A percentile compares a stretch with the other conserved stretches of the same genome.
Conservation (phyloP, 2,797 vertebrate genomes). For the Gymnoscopelus microlampas region DNA sequence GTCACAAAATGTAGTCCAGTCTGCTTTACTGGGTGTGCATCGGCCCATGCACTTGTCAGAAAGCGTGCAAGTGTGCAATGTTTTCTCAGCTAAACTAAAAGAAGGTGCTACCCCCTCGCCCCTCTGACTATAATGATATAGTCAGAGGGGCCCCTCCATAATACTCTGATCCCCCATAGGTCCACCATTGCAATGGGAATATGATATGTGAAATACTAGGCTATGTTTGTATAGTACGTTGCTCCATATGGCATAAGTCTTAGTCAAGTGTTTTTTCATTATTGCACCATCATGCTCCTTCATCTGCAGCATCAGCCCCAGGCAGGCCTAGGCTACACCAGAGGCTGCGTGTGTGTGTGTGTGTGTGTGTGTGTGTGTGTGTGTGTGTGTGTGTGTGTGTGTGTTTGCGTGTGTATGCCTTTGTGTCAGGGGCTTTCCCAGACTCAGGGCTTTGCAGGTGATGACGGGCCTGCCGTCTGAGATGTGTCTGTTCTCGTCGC, state of each 20-base stretch:
- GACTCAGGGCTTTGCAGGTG: conserved; percentile 55
- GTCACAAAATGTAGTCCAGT: too few species aligned
- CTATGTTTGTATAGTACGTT: background rate
- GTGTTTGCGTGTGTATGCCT: conserved; percentile 11
- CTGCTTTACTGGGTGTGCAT: too few species aligned
- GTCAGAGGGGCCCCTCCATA: too few species aligned
- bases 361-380: conserved; percentile 19
- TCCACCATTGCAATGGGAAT: conserved; percentile 11
- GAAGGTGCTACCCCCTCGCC: too few species aligned
- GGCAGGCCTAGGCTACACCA: conserved; percentile 8
- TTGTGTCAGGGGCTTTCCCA: conserved; percentile 56
- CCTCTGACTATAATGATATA: too few species aligned
- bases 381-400: too few species aligned
- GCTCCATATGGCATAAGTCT: conserved; percentile 29
- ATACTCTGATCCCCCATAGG: too few species aligned
- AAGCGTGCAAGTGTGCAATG: too few species aligned
- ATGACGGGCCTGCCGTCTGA: conserved; percentile 34
- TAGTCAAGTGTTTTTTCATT: conserved; percentile 33
- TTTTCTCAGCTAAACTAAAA: too few species aligned
- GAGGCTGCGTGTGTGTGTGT: conserved; percentile 17
- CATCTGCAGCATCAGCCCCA: conserved; percentile 29
- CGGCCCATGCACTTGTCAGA: too few species aligned
- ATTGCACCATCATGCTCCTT: conserved; percentile 43
- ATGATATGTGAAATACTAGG: conserved; percentile 33
- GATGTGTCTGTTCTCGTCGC: conserved; percentile 31